A percentile compares a stretch with the other conserved stretches of the same genome.
These are phyloP conservation scores for Pardosa pseudoannulata DNA, from an alignment of 2,888 invertebrate species.

Conservation along the genomic window DNA sequence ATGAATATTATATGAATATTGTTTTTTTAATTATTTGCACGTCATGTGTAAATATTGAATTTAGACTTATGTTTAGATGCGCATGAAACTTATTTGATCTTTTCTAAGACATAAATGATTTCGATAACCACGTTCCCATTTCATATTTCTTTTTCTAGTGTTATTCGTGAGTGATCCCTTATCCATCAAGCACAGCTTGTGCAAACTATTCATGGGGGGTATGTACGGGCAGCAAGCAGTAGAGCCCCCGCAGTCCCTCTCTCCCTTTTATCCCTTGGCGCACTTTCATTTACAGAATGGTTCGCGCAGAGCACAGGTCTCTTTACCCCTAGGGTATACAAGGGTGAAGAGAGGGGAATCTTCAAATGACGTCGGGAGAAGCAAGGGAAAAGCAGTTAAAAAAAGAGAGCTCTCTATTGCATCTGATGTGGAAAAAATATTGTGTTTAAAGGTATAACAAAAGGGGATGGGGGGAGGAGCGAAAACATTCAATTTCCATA, in stretches of 20 bases:
- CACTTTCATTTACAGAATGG: conserved; percentile 28
- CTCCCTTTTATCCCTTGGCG: conserved; percentile 20
- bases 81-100: too few relatives aligned
- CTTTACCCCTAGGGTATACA: not conserved
- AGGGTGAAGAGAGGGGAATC: not conserved
- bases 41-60: too few relatives aligned
- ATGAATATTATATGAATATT: too few relatives aligned
- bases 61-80: too few relatives aligned
- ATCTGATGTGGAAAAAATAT: not conserved
- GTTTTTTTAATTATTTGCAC: too few relatives aligned
- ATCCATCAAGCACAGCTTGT: conserved; percentile 17
- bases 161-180: not conserved
- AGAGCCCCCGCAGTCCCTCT: not conserved
- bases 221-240: not conserved
- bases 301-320: not conserved
- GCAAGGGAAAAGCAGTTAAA: not conserved
- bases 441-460: not conserved
- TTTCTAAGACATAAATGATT: too few relatives aligned
- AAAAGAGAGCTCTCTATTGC: not conserved
- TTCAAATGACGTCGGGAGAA: conserved; percentile 9
- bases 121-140: too few relatives aligned
- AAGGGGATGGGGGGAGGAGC: not conserved
- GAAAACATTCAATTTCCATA: not conserved
- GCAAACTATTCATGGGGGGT: conserved; percentile 20
- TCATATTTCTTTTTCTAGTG: not conserved